Percentiles rank a stretch among this genome's conserved stretches.
phyloP scores from a whole-genome alignment of 2,797 vertebrate species.

The Typhlichthys subterraneus region DNA sequence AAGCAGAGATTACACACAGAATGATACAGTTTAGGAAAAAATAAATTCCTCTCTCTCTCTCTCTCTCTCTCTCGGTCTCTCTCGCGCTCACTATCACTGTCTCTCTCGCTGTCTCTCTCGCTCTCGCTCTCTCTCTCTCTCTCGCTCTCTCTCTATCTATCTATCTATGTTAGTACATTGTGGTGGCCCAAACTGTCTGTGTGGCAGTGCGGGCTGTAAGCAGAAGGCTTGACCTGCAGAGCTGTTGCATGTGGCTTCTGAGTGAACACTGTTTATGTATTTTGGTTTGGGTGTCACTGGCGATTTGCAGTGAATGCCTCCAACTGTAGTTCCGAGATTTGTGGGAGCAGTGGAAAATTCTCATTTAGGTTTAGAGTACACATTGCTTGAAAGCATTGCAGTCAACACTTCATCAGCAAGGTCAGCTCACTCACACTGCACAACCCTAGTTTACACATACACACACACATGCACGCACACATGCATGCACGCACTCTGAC shows the following conservation, averaged over 20 bases:
- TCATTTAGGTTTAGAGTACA: constrained; percentile 66
- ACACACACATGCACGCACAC: constrained; percentile 34
- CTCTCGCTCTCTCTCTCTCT: neutral
- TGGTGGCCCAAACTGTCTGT: neutral
- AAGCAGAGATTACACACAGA: too few species aligned
- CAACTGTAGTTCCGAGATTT: constrained; percentile 59
- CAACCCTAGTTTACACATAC: constrained; percentile 52
- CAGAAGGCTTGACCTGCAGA: constrained; percentile 20
- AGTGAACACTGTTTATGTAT: constrained; percentile 64
- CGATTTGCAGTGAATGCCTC: constrained; percentile 60
- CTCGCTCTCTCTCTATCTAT: neutral
- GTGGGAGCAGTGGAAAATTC: constrained; percentile 70
- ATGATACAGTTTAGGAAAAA: too few species aligned
- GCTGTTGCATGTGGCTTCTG: constrained; percentile 51
- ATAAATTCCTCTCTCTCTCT: too few species aligned
- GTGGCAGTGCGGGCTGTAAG: neutral
- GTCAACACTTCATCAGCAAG: constrained; percentile 76
- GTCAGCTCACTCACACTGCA: constrained; percentile 68
- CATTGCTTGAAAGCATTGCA: constrained; percentile 64
- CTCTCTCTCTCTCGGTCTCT: too few species aligned
- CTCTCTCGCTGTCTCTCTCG: too few species aligned
- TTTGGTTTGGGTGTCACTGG: constrained; percentile 53
- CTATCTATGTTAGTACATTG: too few species aligned
- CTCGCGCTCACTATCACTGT: too few species aligned
- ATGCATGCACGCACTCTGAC: constrained; percentile 47